A percentile compares a stretch with the other conserved stretches of the same genome.
Evolutionary conservation across 1,140 invertebrate species (phyloP).

Genomic region (Diorhabda carinulata): DNA sequence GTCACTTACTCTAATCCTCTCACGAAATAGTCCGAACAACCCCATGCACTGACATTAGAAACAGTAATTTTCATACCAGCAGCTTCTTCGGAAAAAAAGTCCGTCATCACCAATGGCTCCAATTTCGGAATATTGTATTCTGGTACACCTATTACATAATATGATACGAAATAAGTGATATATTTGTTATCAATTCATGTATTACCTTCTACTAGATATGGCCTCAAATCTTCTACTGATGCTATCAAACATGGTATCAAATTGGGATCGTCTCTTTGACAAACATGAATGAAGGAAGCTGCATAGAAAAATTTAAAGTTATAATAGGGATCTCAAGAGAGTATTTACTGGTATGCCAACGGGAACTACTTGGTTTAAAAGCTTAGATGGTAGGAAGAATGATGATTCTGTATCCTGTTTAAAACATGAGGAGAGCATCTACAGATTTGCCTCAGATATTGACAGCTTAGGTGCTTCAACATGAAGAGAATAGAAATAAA

Average conservation of each 20-base stretch:
- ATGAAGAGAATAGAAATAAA: no score
- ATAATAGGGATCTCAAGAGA: no score
- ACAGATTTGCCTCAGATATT: no score
- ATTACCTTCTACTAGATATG: slow-evolving; percentile 52
- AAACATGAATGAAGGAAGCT: slow-evolving; percentile 51
- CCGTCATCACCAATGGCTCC: slow-evolving; percentile 59
- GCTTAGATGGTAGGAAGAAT: no score
- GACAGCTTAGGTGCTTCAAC: no score
- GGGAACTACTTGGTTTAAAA: no score
- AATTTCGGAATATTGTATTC: slow-evolving; percentile 59
- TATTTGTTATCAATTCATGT: slow-evolving; percentile 4
- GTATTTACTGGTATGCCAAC: no score
- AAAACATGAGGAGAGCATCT: no score
- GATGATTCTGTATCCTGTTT: no score
- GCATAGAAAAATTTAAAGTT: neutral
- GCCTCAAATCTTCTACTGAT: slow-evolving; percentile 50
- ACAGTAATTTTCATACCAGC: slow-evolving; percentile 54
- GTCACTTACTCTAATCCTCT: slow-evolving; percentile 53
- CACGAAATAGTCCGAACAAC: slow-evolving; percentile 59
- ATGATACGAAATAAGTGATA: neutral
- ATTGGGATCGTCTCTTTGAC: slow-evolving; percentile 49
- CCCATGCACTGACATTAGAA: slow-evolving; percentile 54
- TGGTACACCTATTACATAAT: slow-evolving; percentile 47
- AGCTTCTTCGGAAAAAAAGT: slow-evolving; percentile 52
- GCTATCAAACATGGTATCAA: slow-evolving; percentile 50